phyloP scores from a whole-genome alignment of 2,888 invertebrate species.

The Cantharis rufa region DNA sequence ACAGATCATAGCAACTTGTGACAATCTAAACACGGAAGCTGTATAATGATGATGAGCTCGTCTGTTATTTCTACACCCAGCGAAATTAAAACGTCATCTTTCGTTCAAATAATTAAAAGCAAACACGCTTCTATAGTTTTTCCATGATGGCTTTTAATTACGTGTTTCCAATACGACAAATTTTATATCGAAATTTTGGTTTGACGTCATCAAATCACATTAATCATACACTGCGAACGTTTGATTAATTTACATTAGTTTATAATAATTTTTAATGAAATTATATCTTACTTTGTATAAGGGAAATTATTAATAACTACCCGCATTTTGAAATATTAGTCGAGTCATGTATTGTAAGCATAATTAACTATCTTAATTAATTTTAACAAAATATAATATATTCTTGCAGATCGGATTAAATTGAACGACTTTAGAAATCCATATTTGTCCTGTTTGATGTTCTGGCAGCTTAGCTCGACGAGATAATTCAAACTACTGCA shows the following conservation, averaged over 20 bases:
- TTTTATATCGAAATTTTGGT: not conserved
- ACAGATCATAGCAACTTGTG: constrained; percentile 11
- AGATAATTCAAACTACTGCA: not conserved
- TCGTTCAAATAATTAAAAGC: constrained; percentile 21
- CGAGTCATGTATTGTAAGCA: not conserved
- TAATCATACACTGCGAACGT: not conserved
- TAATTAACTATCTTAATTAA: not conserved
- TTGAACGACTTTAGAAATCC: not conserved
- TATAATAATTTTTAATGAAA: not conserved
- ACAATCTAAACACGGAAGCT: constrained; percentile 7
- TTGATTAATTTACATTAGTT: not conserved
- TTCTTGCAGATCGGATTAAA: not conserved
- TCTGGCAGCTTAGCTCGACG: not conserved
- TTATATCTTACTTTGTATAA: not conserved
- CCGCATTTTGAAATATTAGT: not conserved
- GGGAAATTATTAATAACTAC: not conserved
- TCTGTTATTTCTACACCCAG: constrained; percentile 17
- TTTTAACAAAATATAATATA: not conserved
- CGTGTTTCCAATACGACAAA: not conserved
- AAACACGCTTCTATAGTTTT: constrained; percentile 7
- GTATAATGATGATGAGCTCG: constrained; percentile 18
- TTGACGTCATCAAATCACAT: not conserved
- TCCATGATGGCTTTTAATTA: not conserved
- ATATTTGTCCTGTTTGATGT: not conserved
- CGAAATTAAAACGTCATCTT: constrained; percentile 20